phyloP scores from a whole-genome alignment of 2,797 vertebrate species.

The Melanotaenia boesemani region DNA sequence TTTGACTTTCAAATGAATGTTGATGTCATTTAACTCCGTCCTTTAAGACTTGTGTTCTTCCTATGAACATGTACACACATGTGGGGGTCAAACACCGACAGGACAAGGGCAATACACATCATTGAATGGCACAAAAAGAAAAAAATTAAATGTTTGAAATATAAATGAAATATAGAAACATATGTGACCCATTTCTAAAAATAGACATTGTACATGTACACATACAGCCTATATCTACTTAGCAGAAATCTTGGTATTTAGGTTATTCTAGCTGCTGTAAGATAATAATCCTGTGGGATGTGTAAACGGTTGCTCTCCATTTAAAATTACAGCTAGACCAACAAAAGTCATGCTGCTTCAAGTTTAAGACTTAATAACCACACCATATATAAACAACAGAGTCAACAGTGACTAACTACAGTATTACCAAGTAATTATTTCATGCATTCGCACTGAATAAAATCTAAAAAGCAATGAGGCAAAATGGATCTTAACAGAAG shows the following conservation, averaged over 20 bases:
- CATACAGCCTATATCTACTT: background rate
- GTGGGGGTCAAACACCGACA: background rate
- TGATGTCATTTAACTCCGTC: background rate
- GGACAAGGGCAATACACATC: background rate
- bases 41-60: background rate
- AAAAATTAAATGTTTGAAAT: background rate
- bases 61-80: too few species aligned
- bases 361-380: background rate
- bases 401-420: background rate
- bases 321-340: background rate
- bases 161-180: too few species aligned
- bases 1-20: background rate
- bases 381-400: background rate
- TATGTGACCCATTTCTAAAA: too few species aligned
- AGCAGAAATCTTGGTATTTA: conserved; percentile 11
- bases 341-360: background rate
- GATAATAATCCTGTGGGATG: background rate
- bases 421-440: background rate
- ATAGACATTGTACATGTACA: background rate
- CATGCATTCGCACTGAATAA: background rate
- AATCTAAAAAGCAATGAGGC: background rate
- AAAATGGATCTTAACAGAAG: conserved; percentile 14
- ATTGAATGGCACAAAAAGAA: background rate
- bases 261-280: conserved; percentile 1
- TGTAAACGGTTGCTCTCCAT: background rate